These are phyloP conservation scores for Zoanthus sansibaricus DNA, from an alignment of 92 coral and sea anemone genomes.

Conservation along the genomic window DNA sequence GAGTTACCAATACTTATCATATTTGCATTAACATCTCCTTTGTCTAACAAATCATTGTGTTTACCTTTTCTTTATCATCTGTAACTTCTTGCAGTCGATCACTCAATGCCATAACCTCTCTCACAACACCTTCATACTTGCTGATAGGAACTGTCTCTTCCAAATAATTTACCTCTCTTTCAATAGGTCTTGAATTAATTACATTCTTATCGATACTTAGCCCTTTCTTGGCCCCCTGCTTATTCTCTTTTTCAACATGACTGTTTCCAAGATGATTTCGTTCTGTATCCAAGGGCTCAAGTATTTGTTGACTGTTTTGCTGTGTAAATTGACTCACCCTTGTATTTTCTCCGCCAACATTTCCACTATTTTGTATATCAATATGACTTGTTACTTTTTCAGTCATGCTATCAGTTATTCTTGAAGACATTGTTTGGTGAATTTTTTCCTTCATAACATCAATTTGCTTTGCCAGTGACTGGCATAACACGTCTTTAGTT, in stretches of 20 bases:
- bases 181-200: conserved; percentile 7
- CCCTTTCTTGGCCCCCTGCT: conserved; percentile 4
- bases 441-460: conserved; percentile 75
- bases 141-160: conserved; percentile 57
- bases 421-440: conserved; percentile 37
- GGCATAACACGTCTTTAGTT: conserved; percentile 65
- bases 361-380: background rate
- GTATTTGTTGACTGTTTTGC: conserved; percentile 11
- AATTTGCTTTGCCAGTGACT: conserved; percentile 64
- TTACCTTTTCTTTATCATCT: conserved; percentile 79
- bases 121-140: conserved; percentile 59
- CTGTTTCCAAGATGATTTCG: background rate
- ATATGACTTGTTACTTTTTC: conserved; percentile 20
- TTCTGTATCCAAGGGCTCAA: conserved; percentile 13
- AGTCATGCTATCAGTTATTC: conserved; percentile 52
- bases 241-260: background rate
- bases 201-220: conserved; percentile 6
- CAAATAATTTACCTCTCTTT: conserved; percentile 9
- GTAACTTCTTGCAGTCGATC: conserved; percentile 53
- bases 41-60: background rate
- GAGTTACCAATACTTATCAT: background rate
- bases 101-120: conserved; percentile 61
- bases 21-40: background rate
- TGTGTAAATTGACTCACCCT: background rate
- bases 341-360: background rate